Evolutionary conservation across 2,888 invertebrate genomes (phyloP), one percentile per base, ranked within the genome.

Genomic region (Horisme vitalbata): DNA sequence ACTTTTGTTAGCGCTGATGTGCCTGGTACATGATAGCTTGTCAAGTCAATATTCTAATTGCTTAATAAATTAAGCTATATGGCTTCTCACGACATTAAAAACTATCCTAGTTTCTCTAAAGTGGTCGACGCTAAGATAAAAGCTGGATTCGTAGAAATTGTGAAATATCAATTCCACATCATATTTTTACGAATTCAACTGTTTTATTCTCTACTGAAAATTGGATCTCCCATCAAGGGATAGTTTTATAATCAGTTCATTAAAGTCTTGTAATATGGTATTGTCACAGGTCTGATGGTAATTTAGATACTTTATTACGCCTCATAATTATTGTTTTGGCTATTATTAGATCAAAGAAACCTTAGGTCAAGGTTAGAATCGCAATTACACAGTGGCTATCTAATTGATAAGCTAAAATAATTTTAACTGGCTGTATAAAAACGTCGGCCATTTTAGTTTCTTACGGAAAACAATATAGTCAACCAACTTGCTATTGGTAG

Each of bases 201-300:
- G 48, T 52, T 56, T 35, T 35, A 41, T 51, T 54, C 51, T 65
- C 79, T 79, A 78, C 75, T 54, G 63, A 75, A 79, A 79, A 79
- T 78, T 78, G 77, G 65, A 71, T 68, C 50, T 53, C 64, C 35
- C 63, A 47, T 31, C 36, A 50, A 63, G 69, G 64, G 57, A 53
- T 66, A 65, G 57, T 62, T 62, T 61, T 57, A 68, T 58, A 71
- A 68, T 78, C 73, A 79, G 75, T 78, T 61, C 72, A 26, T 65
- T 53, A 55, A 66, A 75, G 71, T 75, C 68, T 75, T 69, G 65
- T 39, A 57, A 66, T 61, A 58, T 54, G 62, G 69, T 79, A 79
- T 79, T 79, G 79, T 79, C 78, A 63, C 57, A 65, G 67, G 63
- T 63, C 50, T 64, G 56, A 51, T 58, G 51, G 53, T 39, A 56